Percentiles rank a stretch among this genome's conserved stretches.
phyloP scores from a whole-genome alignment of 1,140 invertebrate species.

The Orius insidiosus region DNA sequence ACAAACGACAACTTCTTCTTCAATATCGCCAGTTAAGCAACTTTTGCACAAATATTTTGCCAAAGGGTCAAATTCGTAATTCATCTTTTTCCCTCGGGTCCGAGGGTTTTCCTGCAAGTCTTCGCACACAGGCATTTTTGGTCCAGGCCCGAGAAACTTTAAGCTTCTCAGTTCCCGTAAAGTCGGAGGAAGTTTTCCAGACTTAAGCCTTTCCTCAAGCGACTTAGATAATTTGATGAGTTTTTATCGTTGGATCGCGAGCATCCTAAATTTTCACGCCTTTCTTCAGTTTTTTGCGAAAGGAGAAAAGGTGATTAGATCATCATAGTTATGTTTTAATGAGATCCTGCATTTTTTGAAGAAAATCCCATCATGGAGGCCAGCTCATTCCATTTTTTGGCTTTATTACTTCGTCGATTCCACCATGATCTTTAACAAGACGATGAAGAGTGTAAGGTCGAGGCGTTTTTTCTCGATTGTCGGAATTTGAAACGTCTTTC shows the following conservation, averaged over 20 bases:
- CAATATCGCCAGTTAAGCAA: slow-evolving; percentile 82
- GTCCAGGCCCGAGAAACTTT: slow-evolving; percentile 21
- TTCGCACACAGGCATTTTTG: slow-evolving; percentile 21
- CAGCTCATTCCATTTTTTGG: slow-evolving; percentile 82
- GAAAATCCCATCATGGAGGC: slow-evolving; percentile 68
- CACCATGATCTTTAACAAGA: slow-evolving; percentile 78
- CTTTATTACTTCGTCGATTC: slow-evolving; percentile 65
- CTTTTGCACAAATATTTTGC: slow-evolving; percentile 88
- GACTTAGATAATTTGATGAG: slow-evolving; percentile 66
- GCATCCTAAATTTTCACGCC: slow-evolving; percentile 48
- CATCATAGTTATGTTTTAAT: slow-evolving; percentile 77
- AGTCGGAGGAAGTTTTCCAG: slow-evolving; percentile 7
- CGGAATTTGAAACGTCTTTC: slow-evolving; percentile 80
- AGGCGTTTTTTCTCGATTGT: slow-evolving; percentile 85
- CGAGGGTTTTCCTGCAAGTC: slow-evolving; percentile 15
- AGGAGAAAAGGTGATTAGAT: slow-evolving; percentile 12
- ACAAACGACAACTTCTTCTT: slow-evolving; percentile 87
- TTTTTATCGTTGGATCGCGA: slow-evolving; percentile 47
- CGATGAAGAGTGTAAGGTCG: slow-evolving; percentile 88
- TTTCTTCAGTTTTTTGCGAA: slow-evolving; percentile 18
- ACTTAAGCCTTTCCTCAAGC: slow-evolving; percentile 57
- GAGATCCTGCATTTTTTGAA: slow-evolving; percentile 70
- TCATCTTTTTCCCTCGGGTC: slow-evolving; percentile 16
- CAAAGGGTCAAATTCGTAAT: slow-evolving; percentile 26
- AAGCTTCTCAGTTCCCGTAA: slow-evolving; percentile 21